Percentiles rank a stretch among this genome's conserved stretches.
phyloP scores from a whole-genome alignment of 2,797 vertebrate species.

The Hyperoplus lanceolatus region DNA sequence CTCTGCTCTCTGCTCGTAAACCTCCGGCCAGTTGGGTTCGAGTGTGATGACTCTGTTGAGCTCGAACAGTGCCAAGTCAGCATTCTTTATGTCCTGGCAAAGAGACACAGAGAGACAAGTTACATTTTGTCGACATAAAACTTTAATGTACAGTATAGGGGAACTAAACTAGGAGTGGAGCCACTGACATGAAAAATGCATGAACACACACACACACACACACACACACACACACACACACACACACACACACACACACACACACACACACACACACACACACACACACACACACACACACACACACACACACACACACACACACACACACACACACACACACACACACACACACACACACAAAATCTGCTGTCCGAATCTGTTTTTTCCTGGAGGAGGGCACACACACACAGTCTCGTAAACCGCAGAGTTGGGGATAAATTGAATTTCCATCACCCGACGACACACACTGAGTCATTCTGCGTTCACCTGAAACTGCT shows the following conservation, averaged over 20 bases:
- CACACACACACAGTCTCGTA: background rate
- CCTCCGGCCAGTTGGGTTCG: slow-evolving; percentile 93
- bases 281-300: too few relatives aligned
- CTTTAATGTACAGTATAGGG: background rate
- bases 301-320: too few relatives aligned
- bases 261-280: too few relatives aligned
- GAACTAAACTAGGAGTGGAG: background rate
- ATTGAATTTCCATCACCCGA: slow-evolving; percentile 10
- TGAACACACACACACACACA: background rate
- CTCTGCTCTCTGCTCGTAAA: slow-evolving; percentile 97
- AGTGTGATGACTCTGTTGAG: slow-evolving; percentile 94
- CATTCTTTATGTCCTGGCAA: slow-evolving; percentile 95
- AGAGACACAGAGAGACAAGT: slow-evolving; percentile 16
- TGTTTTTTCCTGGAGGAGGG: background rate
- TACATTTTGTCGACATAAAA: slow-evolving; percentile 6
- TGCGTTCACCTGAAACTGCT: slow-evolving; percentile 39
- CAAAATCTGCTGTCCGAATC: background rate
- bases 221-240: background rate
- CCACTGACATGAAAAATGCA: background rate
- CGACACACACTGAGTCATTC: slow-evolving; percentile 44
- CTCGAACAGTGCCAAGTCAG: slow-evolving; percentile 95
- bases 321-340: background rate
- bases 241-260: too few relatives aligned
- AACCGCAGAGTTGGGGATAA: slow-evolving; percentile 8
- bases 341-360: background rate